Base-by-base conservation (phyloP, 2,113 vertebrate genomes). In the Oryzias celebensis region DNA sequence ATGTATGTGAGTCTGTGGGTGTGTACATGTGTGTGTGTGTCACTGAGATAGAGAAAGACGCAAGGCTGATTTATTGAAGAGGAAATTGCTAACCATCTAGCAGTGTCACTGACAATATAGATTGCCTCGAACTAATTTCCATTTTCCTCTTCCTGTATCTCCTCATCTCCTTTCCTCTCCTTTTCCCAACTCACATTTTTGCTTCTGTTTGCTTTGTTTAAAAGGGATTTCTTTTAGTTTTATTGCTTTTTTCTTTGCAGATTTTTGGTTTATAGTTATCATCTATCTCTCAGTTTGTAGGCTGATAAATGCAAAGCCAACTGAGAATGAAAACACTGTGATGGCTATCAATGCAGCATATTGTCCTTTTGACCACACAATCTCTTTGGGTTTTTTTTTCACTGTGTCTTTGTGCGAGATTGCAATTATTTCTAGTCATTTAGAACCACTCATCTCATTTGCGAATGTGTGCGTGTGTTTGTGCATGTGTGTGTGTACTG, bases 71-170 rank as follows among this genome's bases (percentile, higher is more conserved):
- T 90, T 87, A 90, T 90, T 87, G 87, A 76, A 81, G 71, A 87
- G 87, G 88, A 90, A 88, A 90, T 90, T 90, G 85, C 86, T 81
- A 85, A 87, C 87, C 85, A 88, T 90, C 86, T 80, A 75, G 69
- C 80, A 80, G 85, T 86, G 85, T 90, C 86, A 87, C 74, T 81
- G 80, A 86, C 82, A 46, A 80, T 85, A 90, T 83, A 87, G 85
- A 88, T 87, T 86, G 81, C 67, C 62, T 24, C 23, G 53, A 58
- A 55, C 81, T 85, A 81, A 88, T 90, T 88, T 87, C 82, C 82
- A 90, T 90, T 85, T 87, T 76, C 73, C 78, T 80, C 61, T 52
- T 58, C 68, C 74, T 57, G 55, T 26, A 51, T 59, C 60, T 42
- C 46, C 61, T 71, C 43, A 45, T 55, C 64, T 72, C 49, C 42